Evolutionary conservation across 1,140 invertebrate genomes (phyloP).

Genomic region (Ostrea edulis): DNA sequence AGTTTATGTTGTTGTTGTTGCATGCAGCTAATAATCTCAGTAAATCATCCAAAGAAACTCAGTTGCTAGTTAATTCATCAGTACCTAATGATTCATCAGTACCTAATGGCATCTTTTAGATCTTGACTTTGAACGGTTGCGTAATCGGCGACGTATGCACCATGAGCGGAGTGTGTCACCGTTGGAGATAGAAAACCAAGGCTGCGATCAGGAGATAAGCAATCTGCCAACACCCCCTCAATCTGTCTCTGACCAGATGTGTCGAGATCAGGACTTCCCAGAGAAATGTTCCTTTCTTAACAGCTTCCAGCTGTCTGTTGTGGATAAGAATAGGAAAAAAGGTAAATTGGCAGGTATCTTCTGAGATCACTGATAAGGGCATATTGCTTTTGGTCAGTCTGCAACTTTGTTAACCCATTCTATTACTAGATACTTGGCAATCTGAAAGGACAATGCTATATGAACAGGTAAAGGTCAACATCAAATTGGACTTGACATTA

Average conservation of each 20-base stretch:
- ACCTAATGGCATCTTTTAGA: constrained; percentile 61
- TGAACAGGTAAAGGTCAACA: too few species aligned
- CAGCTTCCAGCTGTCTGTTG: constrained; percentile 58
- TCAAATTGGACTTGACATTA: too few species aligned
- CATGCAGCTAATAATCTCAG: too few species aligned
- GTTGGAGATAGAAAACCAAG: constrained; percentile 55
- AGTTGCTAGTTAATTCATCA: too few species aligned
- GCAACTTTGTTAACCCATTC: too few species aligned
- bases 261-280: constrained; percentile 64
- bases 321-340: constrained; percentile 64
- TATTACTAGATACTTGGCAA: too few species aligned
- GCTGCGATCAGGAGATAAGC: constrained; percentile 5
- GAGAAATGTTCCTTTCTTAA: constrained; percentile 70
- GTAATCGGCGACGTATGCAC: constrained; percentile 66
- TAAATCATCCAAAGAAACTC: too few species aligned
- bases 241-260: constrained; percentile 61
- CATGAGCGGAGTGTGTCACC: constrained; percentile 73
- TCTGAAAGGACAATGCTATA: too few species aligned
- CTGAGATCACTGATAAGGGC: neutral
- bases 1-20: too few species aligned
- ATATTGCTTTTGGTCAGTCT: too few species aligned
- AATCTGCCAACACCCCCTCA: constrained; percentile 42
- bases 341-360: constrained; percentile 55
- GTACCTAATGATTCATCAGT: too few species aligned
- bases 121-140: constrained; percentile 66